Conservation (phyloP, 2,888 invertebrate species). For the Neria commutata region DNA sequence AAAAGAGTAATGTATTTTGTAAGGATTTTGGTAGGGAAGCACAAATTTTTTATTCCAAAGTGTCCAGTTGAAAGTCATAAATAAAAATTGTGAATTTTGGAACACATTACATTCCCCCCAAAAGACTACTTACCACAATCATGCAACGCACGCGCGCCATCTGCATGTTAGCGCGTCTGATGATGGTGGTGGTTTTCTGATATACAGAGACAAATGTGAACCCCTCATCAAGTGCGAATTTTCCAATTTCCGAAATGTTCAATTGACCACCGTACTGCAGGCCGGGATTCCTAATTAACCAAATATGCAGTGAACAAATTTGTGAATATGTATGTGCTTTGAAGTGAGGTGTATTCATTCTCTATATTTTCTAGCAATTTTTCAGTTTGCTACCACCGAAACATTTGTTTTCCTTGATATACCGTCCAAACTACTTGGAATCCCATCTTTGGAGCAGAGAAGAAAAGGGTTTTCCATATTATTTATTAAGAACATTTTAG, state of each 20-base stretch:
- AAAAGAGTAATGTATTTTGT: too few species aligned
- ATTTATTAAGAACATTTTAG: too few species aligned
- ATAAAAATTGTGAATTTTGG: too few species aligned
- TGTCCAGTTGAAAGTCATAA: too few species aligned
- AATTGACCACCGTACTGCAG: conserved; percentile 64
- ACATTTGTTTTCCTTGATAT: too few species aligned
- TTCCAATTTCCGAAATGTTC: conserved; percentile 63
- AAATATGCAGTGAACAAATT: background rate
- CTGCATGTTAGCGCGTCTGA: conserved; percentile 64
- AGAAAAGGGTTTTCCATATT: too few species aligned
- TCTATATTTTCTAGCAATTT: too few species aligned
- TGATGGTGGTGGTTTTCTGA: conserved; percentile 48
- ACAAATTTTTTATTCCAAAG: too few species aligned
- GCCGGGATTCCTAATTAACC: conserved; percentile 64
- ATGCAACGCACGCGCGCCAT: conserved; percentile 66
- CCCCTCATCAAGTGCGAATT: conserved; percentile 58
- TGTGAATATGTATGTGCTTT: conserved; percentile 3
- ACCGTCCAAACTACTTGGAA: too few species aligned
- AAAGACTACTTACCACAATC: conserved; percentile 62
- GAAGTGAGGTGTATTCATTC: conserved; percentile 22
- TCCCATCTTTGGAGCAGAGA: too few species aligned
- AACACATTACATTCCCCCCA: background rate
- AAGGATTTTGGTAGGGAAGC: too few species aligned
- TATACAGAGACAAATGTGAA: conserved; percentile 50
- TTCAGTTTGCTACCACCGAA: too few species aligned